phyloP scores from a whole-genome alignment of 2,113 vertebrate species.

The Trachemys scripta region DNA sequence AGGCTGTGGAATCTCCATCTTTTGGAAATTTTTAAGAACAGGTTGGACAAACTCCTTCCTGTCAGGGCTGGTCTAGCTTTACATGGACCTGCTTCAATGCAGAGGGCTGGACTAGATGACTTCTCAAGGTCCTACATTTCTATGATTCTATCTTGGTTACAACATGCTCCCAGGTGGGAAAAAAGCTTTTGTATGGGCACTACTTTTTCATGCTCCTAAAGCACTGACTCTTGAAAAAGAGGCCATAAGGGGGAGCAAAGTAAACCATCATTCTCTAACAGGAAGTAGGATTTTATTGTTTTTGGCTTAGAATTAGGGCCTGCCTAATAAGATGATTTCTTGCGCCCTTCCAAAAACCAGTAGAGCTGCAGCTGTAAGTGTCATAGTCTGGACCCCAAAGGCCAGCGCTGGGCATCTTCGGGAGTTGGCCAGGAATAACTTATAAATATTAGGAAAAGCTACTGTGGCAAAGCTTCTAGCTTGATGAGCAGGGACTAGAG shows the following conservation, averaged over 20 bases:
- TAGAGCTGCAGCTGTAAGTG: background rate
- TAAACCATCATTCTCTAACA: background rate
- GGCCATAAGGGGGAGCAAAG: background rate
- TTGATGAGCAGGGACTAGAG: background rate
- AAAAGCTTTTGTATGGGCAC: background rate
- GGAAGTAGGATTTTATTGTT: background rate
- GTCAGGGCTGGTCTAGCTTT: background rate
- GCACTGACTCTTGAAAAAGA: background rate
- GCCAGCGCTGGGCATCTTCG: background rate
- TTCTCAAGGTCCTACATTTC: background rate
- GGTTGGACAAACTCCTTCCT: background rate
- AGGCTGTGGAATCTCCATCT: background rate
- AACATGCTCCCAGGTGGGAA: background rate
- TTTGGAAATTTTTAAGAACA: background rate
- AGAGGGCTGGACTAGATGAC: background rate
- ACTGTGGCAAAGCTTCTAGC: background rate
- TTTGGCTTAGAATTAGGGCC: background rate
- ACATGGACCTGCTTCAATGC: background rate
- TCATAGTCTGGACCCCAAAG: background rate
- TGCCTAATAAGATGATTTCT: background rate
- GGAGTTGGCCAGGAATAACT: background rate
- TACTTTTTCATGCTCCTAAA: conserved; percentile 7
- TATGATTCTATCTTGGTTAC: background rate
- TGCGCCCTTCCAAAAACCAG: background rate
- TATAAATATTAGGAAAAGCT: background rate